phyloP scores from a whole-genome alignment of 2,888 invertebrate genomes.

The Neoscelio sp. region DNA sequence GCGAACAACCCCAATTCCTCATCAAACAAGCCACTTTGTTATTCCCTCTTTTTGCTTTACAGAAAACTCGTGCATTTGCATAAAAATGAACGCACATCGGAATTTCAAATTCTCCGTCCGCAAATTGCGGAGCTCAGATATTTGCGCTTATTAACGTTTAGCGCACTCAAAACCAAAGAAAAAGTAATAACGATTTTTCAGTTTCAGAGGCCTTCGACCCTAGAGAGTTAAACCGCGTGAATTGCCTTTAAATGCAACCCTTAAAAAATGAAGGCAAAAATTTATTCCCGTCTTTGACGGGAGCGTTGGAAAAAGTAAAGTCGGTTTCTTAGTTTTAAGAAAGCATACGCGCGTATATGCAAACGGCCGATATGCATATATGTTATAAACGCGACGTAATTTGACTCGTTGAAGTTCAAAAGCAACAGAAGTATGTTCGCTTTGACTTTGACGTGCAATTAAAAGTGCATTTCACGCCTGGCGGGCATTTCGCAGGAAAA shows the following conservation, averaged over 20 bases:
- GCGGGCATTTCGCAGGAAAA: slow-evolving; percentile 75
- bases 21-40: not conserved
- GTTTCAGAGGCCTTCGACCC: not conserved
- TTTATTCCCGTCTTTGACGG: not conserved
- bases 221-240: slow-evolving; percentile 13
- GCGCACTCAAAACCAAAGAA: not conserved
- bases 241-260: slow-evolving; percentile 31
- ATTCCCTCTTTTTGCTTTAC: not conserved
- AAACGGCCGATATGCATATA: slow-evolving; percentile 30
- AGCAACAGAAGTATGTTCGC: slow-evolving; percentile 66
- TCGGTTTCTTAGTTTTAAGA: slow-evolving; percentile 14
- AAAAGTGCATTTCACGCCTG: slow-evolving; percentile 79
- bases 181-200: slow-evolving; percentile 1
- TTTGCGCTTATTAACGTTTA: slow-evolving; percentile 6
- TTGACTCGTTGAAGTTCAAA: slow-evolving; percentile 59
- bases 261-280: not conserved
- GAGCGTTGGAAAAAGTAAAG: not conserved
- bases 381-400: slow-evolving; percentile 60
- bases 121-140: not conserved
- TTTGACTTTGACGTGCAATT: slow-evolving; percentile 79
- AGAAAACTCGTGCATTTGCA: slow-evolving; percentile 4
- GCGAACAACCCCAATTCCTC: not conserved
- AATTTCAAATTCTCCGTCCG: slow-evolving; percentile 11
- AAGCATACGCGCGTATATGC: slow-evolving; percentile 26
- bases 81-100: slow-evolving; percentile 8